Base-by-base conservation (phyloP, 2,113 vertebrate species). In the Eublepharis macularius region DNA sequence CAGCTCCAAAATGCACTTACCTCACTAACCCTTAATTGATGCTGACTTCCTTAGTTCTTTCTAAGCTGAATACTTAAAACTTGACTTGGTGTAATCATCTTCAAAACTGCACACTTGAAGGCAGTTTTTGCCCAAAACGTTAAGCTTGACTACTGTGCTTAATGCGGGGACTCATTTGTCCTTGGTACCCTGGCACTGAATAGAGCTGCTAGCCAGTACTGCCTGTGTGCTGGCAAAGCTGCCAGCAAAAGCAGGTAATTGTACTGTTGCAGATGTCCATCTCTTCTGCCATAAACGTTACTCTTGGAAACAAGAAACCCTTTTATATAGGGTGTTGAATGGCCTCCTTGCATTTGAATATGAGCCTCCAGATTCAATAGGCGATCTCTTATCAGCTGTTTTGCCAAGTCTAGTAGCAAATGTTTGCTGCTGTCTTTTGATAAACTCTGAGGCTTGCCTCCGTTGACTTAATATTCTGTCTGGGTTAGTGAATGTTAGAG, bases 251-350 rank as follows among this genome's bases (percentile, higher is more conserved):
- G 79, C 86, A 88, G 81, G 82, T 91, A 84, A 89, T 79, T 92
- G 57, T 78, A 19, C 77, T 86, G 54, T 76, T 85, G 76, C 43
- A 93, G 76, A 89, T 66, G 29, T 90, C 76, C 87, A 70, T 74
- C 32, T 45, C 68, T 93, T 89, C 82, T 76, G 89, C 81, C 82
- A 80, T 85, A 90, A 72, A 36, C n/a, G 24, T 49, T n/a, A 73
- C 75, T 76, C 81, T 39, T 86, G 57, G 65, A 73, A 89, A 88
- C 80, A 89, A 86, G 41, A 45, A 86, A 17, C 79, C 32, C 74
- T 72, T n/a, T 86, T 88, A 80, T 90, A 88, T 34, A 83, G 39
- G 66, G 79, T 73, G 43, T 86, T 88, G 88, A 66, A 89, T 88
- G 63, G 81, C 84, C 65, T 75, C 60, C 82, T 88, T 79, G 75